Evolutionary conservation across 1,140 invertebrate species (phyloP), one percentile per base, ranked within the genome.

Genomic region (Metopolophium dirhodum): DNA sequence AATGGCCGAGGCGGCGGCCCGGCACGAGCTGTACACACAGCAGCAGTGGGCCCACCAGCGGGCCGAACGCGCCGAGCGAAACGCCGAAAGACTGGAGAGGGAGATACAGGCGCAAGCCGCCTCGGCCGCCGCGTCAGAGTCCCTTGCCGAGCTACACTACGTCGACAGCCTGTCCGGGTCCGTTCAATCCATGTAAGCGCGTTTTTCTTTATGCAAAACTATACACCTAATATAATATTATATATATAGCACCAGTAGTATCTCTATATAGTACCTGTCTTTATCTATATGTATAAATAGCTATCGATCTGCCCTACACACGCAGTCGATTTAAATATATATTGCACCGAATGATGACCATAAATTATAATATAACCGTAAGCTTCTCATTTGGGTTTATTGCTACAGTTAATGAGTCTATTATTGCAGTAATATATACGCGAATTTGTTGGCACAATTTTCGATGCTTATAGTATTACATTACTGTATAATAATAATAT

Each of bases 1-100:
- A 57, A 91, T 93, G 68, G 94, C 94, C 57, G 94, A 94, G 49
- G 94, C 94, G 49, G 94, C 93, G 85, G 94, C 94, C 54, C 35
- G 94, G 51, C 93, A 93, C 37, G 94, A 94, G 83, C 61, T 93
- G 49, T 93, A 87, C n/a, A 94, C 94, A 51, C 94, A 94, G 86
- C 94, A 94, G n/a, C 94, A 94, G 86, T 91, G 93, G 68, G 94
- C 83, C 82, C 93, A 94, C 22, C 93, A 94, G 77, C 91, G 93
- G 68, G 88, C 88, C 54, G 91, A 93, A 37, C 86, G 90, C 26
- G 94, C 94, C 57, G 94, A 94, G 23, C 83, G 90, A 4, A 94
- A 94, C 93, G 92, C 61, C 68, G 94, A 94, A 51, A 94, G 92
- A 61, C 86, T 93, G 88, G 91, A 93, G 35, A 85, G 91, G 77